Base-by-base conservation (phyloP, 2,113 vertebrate species). In the Trichomycterus rosablanca region DNA sequence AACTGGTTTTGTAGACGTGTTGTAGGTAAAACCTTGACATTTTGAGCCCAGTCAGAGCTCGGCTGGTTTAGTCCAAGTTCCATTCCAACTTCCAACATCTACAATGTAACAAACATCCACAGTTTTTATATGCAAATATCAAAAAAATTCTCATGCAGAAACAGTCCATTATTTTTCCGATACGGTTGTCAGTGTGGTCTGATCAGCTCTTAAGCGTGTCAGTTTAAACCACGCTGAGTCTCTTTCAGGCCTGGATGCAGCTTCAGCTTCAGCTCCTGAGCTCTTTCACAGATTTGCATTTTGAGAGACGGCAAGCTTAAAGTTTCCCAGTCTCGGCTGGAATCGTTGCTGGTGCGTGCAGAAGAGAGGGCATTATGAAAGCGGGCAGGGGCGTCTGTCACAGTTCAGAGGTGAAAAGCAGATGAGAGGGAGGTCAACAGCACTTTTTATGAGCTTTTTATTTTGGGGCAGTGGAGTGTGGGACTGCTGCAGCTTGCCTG, bases 401-500 rank as follows among this genome's bases (percentile, higher is more conserved):
- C 63, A 70, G 70, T 70, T 63, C 72, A 74, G 48, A 74, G 70
- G 67, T 58, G 58, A 66, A 73, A 45, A 58, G 44, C 35, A 44
- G 39, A 59, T 45, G 61, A 40, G n/a, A 26, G 12, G 64, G 53
- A 45, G 71, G 67, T 73, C 64, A 71, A 58, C 18, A 48, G 22
- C 16, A 8, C 69, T 70, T 63, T 76, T 68, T 74, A 74, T 74
- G 22, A 15, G 11, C 69, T 70, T 63, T 76, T 68, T 74, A 74
- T 74, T 74, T 75, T 58, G 66, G 66, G 32, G 57, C 67, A 63
- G 34, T 62, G 65, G 51, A 73, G 70, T 73, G 68, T 70, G 68
- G 50, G 59, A 52, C 46, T 30, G 51, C 55, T 16, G 56, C 61
- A 50, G 54, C n/a, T 44, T 18, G 22, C 52, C 42, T 54, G 44